These are phyloP conservation scores for Oedothorax gibbosus DNA, from an alignment of 1,140 invertebrate species.

Conservation along the genomic window DNA sequence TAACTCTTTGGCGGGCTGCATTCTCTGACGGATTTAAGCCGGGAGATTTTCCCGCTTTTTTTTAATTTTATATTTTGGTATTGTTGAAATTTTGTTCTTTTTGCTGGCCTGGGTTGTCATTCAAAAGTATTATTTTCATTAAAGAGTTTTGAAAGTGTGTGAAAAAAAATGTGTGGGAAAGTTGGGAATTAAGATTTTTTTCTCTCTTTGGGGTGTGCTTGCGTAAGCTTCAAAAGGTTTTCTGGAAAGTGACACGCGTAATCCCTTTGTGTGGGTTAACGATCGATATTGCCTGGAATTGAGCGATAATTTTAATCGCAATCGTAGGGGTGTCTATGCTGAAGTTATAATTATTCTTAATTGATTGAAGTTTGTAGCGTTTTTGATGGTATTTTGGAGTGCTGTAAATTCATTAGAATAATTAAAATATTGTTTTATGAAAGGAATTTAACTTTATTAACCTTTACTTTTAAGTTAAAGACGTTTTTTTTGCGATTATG, in stretches of 20 bases:
- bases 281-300: slow-evolving; percentile 15
- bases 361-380: no score
- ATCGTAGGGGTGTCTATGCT: no score
- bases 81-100: neutral
- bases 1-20: slow-evolving; percentile 26
- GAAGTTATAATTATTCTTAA: no score
- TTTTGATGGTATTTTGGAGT: no score
- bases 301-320: slow-evolving; percentile 37
- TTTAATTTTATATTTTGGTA: slow-evolving; percentile 1
- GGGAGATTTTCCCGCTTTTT: slow-evolving; percentile 17
- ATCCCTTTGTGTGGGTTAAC: slow-evolving; percentile 8
- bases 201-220: neutral
- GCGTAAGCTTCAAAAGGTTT: neutral
- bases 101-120: slow-evolving; percentile 12
- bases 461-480: no score
- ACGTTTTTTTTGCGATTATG: no score
- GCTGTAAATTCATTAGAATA: no score
- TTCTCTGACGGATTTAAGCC: slow-evolving; percentile 15
- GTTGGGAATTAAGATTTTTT: neutral
- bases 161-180: neutral
- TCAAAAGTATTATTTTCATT: slow-evolving; percentile 23
- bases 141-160: neutral
- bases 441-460: no score
- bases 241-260: slow-evolving; percentile 21
- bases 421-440: no score